Evolutionary conservation across 2,888 invertebrate species (phyloP).

Genomic region (Eutolmus rufibarbis): DNA sequence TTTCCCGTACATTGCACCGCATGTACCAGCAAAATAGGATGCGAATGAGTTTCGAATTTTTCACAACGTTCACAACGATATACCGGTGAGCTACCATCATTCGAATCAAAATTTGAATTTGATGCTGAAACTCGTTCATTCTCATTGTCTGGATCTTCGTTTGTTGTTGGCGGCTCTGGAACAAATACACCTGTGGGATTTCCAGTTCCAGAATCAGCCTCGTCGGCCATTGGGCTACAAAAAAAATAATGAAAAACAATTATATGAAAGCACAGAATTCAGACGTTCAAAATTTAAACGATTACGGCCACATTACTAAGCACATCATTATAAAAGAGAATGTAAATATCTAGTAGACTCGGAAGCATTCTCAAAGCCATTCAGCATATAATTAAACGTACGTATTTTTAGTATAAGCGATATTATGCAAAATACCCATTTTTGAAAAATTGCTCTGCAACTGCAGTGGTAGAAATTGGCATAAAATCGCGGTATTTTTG

Average conservation of each 20-base stretch:
- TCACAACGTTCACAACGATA: slow-evolving; percentile 79
- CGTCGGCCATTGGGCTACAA: slow-evolving; percentile 49
- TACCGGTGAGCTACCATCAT: slow-evolving; percentile 43
- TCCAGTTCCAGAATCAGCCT: slow-evolving; percentile 45
- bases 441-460: too few relatives aligned
- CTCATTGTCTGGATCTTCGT: slow-evolving; percentile 47
- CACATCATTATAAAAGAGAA: not conserved
- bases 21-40: slow-evolving; percentile 77
- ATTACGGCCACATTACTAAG: too few relatives aligned
- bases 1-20: slow-evolving; percentile 69
- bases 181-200: slow-evolving; percentile 32
- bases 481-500: too few relatives aligned
- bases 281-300: too few relatives aligned
- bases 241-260: not conserved
- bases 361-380: too few relatives aligned
- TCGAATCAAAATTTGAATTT: slow-evolving; percentile 47
- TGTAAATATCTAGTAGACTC: too few relatives aligned
- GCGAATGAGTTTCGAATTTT: slow-evolving; percentile 81
- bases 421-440: too few relatives aligned
- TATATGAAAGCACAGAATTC: not conserved
- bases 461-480: too few relatives aligned
- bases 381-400: too few relatives aligned
- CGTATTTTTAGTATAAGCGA: too few relatives aligned
- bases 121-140: slow-evolving; percentile 47
- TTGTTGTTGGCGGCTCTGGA: slow-evolving; percentile 54